Evolutionary conservation across 2,888 invertebrate species (phyloP).

Genomic region (Leptodirus hochenwartii): DNA sequence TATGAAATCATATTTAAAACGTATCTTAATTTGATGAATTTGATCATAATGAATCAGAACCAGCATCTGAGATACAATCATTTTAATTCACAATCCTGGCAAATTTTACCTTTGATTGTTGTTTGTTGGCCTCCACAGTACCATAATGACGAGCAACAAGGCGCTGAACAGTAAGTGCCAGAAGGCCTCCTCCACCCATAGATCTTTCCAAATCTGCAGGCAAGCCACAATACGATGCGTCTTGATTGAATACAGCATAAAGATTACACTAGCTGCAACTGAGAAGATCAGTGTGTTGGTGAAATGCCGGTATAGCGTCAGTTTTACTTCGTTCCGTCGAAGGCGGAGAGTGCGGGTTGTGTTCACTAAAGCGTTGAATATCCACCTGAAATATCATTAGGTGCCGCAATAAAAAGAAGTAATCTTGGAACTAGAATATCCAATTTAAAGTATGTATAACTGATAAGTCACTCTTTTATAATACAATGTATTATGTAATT

Average conservation of each 20-base stretch:
- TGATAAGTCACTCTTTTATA: no score
- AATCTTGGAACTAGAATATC: no score
- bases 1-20: no score
- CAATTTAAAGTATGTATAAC: no score
- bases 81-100: no score
- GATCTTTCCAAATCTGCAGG: conserved; percentile 72
- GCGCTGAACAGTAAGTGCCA: conserved; percentile 89
- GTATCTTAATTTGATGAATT: no score
- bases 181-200: conserved; percentile 90
- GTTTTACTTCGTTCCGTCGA: conserved; percentile 76
- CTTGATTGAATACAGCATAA: conserved; percentile 85
- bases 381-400: no score
- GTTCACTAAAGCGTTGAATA: conserved; percentile 69
- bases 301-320: conserved; percentile 80
- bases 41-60: no score
- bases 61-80: no score
- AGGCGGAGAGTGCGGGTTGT: conserved; percentile 79
- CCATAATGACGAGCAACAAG: conserved; percentile 79
- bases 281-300: conserved; percentile 86
- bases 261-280: conserved; percentile 75
- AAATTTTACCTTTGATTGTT: no score
- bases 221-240: conserved; percentile 59
- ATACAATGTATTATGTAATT: no score
- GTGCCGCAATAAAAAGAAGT: no score
- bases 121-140: conserved; percentile 87